Evolutionary conservation across 2,113 vertebrate genomes (phyloP), one percentile per base, ranked within the genome.

Genomic region (Mormyrus iriodes): DNA sequence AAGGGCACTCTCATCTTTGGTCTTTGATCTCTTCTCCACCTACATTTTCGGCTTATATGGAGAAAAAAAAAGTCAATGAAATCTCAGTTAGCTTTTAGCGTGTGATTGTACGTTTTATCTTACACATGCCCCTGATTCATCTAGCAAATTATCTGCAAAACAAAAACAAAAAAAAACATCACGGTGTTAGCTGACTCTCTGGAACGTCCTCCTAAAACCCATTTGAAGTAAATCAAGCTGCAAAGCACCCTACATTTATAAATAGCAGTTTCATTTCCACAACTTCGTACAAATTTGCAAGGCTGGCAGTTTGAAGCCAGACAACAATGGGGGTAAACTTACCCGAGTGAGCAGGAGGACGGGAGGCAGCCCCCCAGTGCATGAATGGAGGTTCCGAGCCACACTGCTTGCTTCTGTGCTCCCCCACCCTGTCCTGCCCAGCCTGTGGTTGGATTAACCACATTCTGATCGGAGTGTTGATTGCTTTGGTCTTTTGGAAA

Each of bases 211-310:
- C 10, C 3, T 12, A 61, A 55, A 46, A 53, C 91, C 86, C 88
- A 91, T 92, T 89, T 92, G 89, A 90, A 86, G 90, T 92, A 92
- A 92, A 79, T 91, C 90, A 92, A 90, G 92, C 92, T 89, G 90
- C 65, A 88, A 89, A 55, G 55, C 17, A n/a, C 79, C 51, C 46
- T 17, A 53, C 31, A 88, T 88, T 93, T 94, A 94, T 94, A 93
- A 94, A 95, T 94, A 95, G 93, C 44, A 24, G 91, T 95, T 95
- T 95, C 92, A 92, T 90, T 94, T 94, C 93, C 93, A 94, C 94
- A 94, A 92, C 83, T 89, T 15, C 17, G 61, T 31, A 61, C 58
- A 93, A 92, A 94, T 92, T 88, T 94, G 94, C 92, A 93, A 93
- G 85, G 44, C 7, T 92, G 91, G 94, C 93, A 93, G 87, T 92